Conservation (phyloP, 2,888 invertebrate species). For the Drosophila robusta region DNA sequence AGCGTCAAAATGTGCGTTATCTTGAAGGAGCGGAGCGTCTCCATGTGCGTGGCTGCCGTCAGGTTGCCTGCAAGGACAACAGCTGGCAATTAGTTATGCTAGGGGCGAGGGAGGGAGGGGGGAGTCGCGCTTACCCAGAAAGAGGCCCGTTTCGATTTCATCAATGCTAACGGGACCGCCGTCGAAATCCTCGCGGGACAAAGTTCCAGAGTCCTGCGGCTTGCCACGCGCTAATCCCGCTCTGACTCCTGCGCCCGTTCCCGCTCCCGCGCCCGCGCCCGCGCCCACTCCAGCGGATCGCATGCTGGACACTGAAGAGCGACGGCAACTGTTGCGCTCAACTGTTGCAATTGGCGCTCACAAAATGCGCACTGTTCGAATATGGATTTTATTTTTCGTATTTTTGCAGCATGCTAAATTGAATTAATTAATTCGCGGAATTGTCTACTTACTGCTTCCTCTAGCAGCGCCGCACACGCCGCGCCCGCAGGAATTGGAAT, state of each 20-base stretch:
- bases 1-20: conserved; percentile 93
- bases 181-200: conserved; percentile 84
- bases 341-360: conserved; percentile 18
- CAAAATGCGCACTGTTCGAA: conserved; percentile 18
- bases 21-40: conserved; percentile 88
- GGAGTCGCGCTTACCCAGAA: conserved; percentile 74
- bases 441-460: conserved; percentile 16
- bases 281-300: background rate
- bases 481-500: conserved; percentile 16
- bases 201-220: conserved; percentile 55
- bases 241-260: background rate
- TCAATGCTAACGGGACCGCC: conserved; percentile 85
- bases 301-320: conserved; percentile 19
- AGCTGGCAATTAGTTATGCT: background rate
- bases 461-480: conserved; percentile 7
- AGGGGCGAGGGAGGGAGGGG: too few relatives aligned
- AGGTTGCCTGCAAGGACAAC: conserved; percentile 88
- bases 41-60: conserved; percentile 91
- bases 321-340: conserved; percentile 43
- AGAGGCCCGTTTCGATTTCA: conserved; percentile 83
- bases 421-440: background rate
- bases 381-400: background rate
- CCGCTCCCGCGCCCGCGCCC: background rate
- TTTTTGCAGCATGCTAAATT: conserved; percentile 13
- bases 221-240: conserved; percentile 29